phyloP scores from a whole-genome alignment of 2,797 vertebrate genomes.

The Schizopygopsis pylzovi region DNA sequence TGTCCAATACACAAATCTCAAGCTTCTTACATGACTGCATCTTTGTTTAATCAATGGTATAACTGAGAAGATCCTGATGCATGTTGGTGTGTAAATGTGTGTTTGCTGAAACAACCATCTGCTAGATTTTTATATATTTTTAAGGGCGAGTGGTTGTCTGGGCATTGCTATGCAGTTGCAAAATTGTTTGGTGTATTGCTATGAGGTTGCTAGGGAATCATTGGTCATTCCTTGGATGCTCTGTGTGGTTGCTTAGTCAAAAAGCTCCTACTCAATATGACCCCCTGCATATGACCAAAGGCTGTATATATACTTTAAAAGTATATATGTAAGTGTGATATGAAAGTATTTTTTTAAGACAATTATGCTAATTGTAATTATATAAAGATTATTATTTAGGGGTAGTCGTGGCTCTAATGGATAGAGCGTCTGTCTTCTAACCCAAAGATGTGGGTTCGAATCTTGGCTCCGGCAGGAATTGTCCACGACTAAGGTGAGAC shows the following conservation, averaged over 20 bases:
- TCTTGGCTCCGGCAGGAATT: too few species aligned
- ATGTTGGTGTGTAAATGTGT: not conserved
- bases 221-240: too few species aligned
- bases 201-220: not conserved
- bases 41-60: not conserved
- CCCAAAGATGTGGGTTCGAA: too few species aligned
- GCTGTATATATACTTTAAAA: not conserved
- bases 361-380: too few species aligned
- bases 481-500: too few species aligned
- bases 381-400: too few species aligned
- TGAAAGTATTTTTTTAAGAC: too few species aligned
- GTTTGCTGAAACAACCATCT: not conserved
- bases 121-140: not conserved
- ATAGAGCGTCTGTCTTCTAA: too few species aligned
- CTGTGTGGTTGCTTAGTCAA: not conserved
- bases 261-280: not conserved
- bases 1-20: conserved; percentile 46
- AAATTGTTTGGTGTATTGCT: not conserved
- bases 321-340: too few species aligned
- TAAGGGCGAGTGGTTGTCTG: not conserved
- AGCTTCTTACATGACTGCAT: not conserved
- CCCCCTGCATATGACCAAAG: not conserved
- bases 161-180: not conserved
- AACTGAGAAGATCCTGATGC: not conserved
- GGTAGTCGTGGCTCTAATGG: too few species aligned